Evolutionary conservation across 1,140 invertebrate species (phyloP), one percentile per base, ranked within the genome.

Genomic region (Megalopta genalis): DNA sequence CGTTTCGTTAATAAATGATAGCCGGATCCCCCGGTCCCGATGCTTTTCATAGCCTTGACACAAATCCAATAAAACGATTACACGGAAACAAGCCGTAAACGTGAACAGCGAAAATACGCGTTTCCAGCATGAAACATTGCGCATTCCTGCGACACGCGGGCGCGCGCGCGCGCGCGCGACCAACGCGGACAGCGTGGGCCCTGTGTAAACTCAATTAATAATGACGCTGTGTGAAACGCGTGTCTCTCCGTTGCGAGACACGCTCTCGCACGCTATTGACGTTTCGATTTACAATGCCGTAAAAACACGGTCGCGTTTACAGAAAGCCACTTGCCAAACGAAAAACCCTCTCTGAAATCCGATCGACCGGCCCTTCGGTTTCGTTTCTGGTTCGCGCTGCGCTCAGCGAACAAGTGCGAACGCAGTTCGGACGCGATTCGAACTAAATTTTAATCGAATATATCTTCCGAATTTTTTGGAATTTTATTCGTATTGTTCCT

Each of bases 21-120:
- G 39, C 59, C n/a, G 52, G 21, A 14, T 46, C 42, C 4, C 59
- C 49, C 5, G 18, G 14, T n/a, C 4, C 16, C n/a, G 32, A 27
- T 71, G 68, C 42, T 77, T 77, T 71, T 71, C 75, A 77, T 63
- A 77, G 42, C 75, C 75, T 63, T 63, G 75, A 77, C 68, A 71
- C 59, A 42, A 63, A 63, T 71, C 46, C 67, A n/a, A 54, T 63
- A 21, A 49, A 71, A 62, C 46, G 37, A 71, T 77, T 77, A 77
- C 67, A 71, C 10, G 68, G 27, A n/a, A 62, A 62, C 67, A 62
- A 63, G 21, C 23, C 32, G 75, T 71, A 27, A 77, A 77, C 75
- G 59, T 5, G 66, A 52, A 70, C 25, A 23, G 57, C 57, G 67
- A 77, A 77, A 62, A 77, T 70, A 70, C 74, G 42, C 9, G 65